phyloP scores from a whole-genome alignment of 1,140 invertebrate species.

The Pseudomyrmex sp. region DNA sequence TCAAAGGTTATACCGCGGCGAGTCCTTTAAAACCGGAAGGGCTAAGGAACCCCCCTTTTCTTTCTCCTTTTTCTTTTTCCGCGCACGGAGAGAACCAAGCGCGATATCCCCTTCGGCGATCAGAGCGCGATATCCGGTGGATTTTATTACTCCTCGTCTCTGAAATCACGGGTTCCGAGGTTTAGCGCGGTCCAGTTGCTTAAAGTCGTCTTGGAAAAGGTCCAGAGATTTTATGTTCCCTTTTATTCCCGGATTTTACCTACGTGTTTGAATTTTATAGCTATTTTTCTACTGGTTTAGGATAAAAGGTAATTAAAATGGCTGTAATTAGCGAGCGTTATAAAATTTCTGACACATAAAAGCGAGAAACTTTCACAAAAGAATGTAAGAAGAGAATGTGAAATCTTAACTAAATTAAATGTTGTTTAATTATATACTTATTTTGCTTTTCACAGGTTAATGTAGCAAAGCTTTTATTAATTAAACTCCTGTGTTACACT shows the following conservation, averaged over 20 bases:
- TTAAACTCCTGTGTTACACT: too few relatives aligned
- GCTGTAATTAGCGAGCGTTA: background rate
- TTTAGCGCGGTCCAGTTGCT: conserved; percentile 16
- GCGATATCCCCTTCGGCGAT: conserved; percentile 20
- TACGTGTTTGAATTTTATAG: background rate
- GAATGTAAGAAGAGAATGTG: background rate
- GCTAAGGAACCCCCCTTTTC: background rate
- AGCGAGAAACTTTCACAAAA: background rate
- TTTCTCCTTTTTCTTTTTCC: background rate
- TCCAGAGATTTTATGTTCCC: background rate
- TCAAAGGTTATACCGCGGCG: conserved; percentile 41
- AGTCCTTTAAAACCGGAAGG: conserved; percentile 15
- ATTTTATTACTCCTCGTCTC: conserved; percentile 33
- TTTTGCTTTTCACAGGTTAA: too few relatives aligned
- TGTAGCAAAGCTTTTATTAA: too few relatives aligned
- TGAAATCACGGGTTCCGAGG: background rate
- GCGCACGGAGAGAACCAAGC: conserved; percentile 6
- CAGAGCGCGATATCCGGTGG: conserved; percentile 12
- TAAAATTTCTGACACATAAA: background rate
- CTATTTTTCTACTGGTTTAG: too few relatives aligned
- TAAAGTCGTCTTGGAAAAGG: background rate
- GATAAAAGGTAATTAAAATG: background rate
- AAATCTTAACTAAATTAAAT: background rate
- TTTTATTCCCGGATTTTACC: background rate
- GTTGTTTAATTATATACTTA: background rate